These are phyloP conservation scores for Forbesichthys agassizii DNA, from an alignment of 2,113 vertebrate genomes.

Conservation along the genomic window DNA sequence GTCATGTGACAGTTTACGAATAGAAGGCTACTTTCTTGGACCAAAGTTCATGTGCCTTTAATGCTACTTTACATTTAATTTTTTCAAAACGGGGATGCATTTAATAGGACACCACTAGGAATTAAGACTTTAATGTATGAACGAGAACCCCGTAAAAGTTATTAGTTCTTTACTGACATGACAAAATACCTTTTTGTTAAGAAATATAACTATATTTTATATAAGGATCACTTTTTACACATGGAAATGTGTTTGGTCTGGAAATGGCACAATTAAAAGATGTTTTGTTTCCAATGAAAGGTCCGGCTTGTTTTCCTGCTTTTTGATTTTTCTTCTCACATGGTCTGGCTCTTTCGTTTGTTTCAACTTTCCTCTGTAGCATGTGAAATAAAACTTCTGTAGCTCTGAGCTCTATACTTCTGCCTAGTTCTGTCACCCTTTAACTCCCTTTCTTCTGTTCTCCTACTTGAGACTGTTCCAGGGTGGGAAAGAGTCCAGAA, in stretches of 20 bases:
- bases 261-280: conserved; percentile 94
- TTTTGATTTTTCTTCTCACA: conserved; percentile 63
- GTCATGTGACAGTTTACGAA: conserved; percentile 86
- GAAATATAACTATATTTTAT: conserved; percentile 85
- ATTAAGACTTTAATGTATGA: not conserved
- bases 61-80: conserved; percentile 84
- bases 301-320: conserved; percentile 85
- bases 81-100: conserved; percentile 19
- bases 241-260: conserved; percentile 90
- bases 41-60: conserved; percentile 99
- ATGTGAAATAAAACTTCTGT: conserved; percentile 98
- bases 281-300: conserved; percentile 87
- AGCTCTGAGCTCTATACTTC: conserved; percentile 88
- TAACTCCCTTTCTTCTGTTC: conserved; percentile 87
- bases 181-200: conserved; percentile 83
- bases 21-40: conserved; percentile 92
- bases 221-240: conserved; percentile 89
- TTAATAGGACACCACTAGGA: conserved; percentile 8
- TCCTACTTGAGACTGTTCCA: conserved; percentile 80
- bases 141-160: not conserved
- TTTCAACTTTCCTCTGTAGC: conserved; percentile 95
- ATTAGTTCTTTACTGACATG: conserved; percentile 34
- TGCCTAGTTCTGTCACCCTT: conserved; percentile 54
- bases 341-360: conserved; percentile 69
- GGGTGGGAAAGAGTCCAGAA: conserved; percentile 78